Conservation (phyloP, 2,113 vertebrate genomes). For the Danionella cerebrum region DNA sequence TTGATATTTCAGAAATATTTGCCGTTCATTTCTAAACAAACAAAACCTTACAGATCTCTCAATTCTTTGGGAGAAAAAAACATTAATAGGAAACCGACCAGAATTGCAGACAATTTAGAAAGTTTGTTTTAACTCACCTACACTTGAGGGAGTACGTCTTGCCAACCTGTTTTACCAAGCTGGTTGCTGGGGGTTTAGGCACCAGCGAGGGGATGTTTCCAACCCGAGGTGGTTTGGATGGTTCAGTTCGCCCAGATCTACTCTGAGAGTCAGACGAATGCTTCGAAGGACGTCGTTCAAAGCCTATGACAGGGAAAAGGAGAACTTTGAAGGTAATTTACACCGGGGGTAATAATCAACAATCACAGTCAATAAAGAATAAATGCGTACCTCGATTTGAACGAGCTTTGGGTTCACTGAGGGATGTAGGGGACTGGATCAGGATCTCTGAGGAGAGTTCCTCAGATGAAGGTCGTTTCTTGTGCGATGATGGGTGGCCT, state of each 20-base stretch:
- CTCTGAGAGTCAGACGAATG: constrained; percentile 37
- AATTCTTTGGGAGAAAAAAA: too few relatives aligned
- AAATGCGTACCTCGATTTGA: constrained; percentile 52
- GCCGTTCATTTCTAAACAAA: too few relatives aligned
- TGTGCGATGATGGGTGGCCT: constrained; percentile 2
- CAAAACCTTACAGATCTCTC: too few relatives aligned
- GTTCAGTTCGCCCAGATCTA: constrained; percentile 53
- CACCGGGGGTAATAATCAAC: too few relatives aligned
- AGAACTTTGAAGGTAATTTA: too few relatives aligned
- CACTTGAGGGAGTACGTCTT: constrained; percentile 90
- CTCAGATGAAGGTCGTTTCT: constrained; percentile 1
- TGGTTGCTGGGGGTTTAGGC: constrained; percentile 80
- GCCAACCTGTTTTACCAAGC: constrained; percentile 84
- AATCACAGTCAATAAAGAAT: too few relatives aligned
- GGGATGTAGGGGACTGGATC: background rate
- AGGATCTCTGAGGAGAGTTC: background rate
- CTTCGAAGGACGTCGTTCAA: constrained; percentile 68
- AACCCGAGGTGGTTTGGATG: constrained; percentile 67
- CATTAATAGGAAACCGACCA: too few relatives aligned
- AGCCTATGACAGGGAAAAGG: constrained; percentile 53
- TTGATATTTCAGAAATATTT: too few relatives aligned
- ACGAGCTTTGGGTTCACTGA: constrained; percentile 37
- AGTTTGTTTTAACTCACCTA: constrained; percentile 68
- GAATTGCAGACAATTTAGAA: too few relatives aligned
- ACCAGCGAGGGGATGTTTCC: constrained; percentile 81